A percentile compares a stretch with the other conserved stretches of the same genome.
phyloP scores from a whole-genome alignment of 2,797 vertebrate species.

The Sciurus carolinensis region DNA sequence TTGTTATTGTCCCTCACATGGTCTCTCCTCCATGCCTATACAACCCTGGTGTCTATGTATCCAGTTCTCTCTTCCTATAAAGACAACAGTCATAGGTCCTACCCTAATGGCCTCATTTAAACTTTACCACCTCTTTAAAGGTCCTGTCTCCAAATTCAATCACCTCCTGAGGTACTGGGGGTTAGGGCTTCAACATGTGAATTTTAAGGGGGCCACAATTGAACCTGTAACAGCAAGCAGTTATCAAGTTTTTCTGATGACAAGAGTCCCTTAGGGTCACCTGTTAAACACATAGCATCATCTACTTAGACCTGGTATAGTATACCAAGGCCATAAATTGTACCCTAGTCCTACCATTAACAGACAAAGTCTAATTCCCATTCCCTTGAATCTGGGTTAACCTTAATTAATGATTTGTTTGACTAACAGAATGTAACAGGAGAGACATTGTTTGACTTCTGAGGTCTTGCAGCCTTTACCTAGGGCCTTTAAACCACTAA shows the following conservation, averaged over 20 bases:
- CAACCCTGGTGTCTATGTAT: not conserved
- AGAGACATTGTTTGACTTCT: not conserved
- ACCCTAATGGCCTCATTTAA: not conserved
- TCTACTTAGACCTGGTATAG: not conserved
- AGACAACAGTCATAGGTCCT: not conserved
- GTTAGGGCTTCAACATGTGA: not conserved
- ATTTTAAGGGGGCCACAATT: not conserved
- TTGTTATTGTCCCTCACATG: not conserved
- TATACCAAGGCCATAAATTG: not conserved
- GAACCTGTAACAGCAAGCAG: not conserved
- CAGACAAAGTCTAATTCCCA: not conserved
- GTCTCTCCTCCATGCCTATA: not conserved
- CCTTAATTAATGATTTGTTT: constrained; percentile 2
- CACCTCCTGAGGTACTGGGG: not conserved
- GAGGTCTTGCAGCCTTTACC: not conserved
- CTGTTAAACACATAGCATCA: not conserved
- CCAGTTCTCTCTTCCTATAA: not conserved
- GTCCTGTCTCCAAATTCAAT: not conserved
- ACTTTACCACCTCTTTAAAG: not conserved
- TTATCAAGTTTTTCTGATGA: constrained; percentile 4
- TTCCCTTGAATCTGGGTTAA: not conserved
- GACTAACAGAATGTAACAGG: not conserved
- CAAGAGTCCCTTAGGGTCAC: not conserved
- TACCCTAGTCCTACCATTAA: not conserved
- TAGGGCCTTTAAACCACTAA: not conserved